Evolutionary conservation across 2,797 vertebrate species (phyloP), one percentile per base, ranked within the genome.

Genomic region (Megalops cyprinoides): DNA sequence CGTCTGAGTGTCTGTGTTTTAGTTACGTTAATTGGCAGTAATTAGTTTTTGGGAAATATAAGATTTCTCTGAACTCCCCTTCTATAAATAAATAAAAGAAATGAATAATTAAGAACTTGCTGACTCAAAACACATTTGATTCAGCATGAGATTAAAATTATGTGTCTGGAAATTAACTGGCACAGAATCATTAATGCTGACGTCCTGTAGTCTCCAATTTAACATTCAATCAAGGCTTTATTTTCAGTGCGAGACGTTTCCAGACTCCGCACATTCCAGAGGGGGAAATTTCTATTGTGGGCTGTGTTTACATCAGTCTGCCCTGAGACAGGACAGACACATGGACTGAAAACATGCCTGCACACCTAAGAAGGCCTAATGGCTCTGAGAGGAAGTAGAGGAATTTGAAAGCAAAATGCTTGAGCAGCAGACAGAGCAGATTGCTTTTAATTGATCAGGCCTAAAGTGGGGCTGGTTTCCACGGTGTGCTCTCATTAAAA

Each of bases 21-120:
- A 28, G 23, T 60, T 62, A 49, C 37, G 65, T 55, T 85, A 85
- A 88, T 84, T 82, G 80, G 79, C 34, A 69, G 76, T 83, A 83
- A 84, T 84, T 78, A 84, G 81, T 83, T 77, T 12, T 76, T 79
- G 80, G 60, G 74, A 48, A 77, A 81, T 82, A 53, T 80, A 37
- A 37, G 60, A 71, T 81, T 67, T 82, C 58, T 84, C 65, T 58
- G 48, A 77, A 56, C 79, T 77, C 46, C 55, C 80, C 82, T 83
- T 75, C 75, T 58, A 82, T 84, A 79, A 87, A 85, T 85, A 87
- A 87, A 82, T 85, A 80, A 87, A 78, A n/a, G 5, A 31, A 39
- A 81, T 87, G 82, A 87, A 85, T 87, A 84, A 85, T 85, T 82
- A 79, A 82, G 48, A 56, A 44, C 77, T 14, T 39, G 67, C 60